Percentiles rank a stretch among this genome's conserved stretches.
These are phyloP conservation scores for Lytechinus variegatus DNA, from an alignment of 35 echinoderm and acorn worm species.

Conservation along the genomic window DNA sequence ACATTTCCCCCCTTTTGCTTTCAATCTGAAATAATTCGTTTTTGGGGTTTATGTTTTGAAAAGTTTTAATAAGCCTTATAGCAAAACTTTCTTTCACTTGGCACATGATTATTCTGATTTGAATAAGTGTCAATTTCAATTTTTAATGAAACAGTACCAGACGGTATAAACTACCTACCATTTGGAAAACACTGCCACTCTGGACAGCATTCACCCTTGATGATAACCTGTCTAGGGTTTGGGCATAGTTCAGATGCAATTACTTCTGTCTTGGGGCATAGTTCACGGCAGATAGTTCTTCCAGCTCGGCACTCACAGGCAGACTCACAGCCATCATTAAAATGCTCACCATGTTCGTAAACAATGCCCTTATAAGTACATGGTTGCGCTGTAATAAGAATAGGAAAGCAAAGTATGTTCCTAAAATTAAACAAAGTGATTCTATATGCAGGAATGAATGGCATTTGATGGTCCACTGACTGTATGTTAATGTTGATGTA, in stretches of 20 bases:
- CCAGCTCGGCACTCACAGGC: constrained; percentile 83
- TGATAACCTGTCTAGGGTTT: constrained; percentile 73
- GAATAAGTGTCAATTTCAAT: too few species aligned
- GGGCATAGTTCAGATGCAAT: constrained; percentile 79
- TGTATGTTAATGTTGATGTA: too few species aligned
- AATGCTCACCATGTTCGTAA: constrained; percentile 77
- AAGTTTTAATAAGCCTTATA: too few species aligned
- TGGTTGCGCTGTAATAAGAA: constrained; percentile 66
- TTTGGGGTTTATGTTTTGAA: too few species aligned
- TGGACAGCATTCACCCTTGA: constrained; percentile 87
- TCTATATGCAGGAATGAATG: too few species aligned
- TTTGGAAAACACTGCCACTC: constrained; percentile 91
- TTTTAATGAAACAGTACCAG: too few species aligned
- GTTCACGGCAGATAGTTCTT: constrained; percentile 75
- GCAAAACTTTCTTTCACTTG: too few species aligned
- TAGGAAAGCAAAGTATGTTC: neutral
- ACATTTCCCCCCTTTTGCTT: too few species aligned
- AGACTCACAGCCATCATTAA: constrained; percentile 83
- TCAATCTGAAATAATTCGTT: too few species aligned
- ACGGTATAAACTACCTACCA: constrained; percentile 26
- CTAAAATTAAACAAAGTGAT: too few species aligned
- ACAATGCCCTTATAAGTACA: constrained; percentile 84
- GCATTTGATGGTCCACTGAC: too few species aligned
- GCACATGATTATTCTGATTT: too few species aligned
- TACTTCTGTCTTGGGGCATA: constrained; percentile 78